Evolutionary conservation across 2,113 vertebrate species (phyloP).

Genomic region (Calyptommatus sinebrachiatus): DNA sequence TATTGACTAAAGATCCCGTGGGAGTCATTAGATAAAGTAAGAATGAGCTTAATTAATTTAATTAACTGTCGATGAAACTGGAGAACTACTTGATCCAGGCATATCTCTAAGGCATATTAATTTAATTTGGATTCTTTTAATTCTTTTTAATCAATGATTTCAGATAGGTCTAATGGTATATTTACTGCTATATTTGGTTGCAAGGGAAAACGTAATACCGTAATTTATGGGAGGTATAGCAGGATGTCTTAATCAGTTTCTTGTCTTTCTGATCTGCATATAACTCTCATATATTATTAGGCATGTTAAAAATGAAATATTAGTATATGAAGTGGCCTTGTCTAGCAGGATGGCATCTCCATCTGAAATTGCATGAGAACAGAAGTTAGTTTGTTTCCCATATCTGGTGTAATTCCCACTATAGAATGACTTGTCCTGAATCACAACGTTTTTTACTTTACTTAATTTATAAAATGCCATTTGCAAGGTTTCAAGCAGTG

Average conservation of each 20-base stretch:
- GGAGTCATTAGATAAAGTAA: neutral
- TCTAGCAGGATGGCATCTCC: neutral
- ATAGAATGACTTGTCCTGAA: conserved; percentile 23
- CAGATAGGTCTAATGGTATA: neutral
- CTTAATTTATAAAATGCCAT: neutral
- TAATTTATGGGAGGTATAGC: neutral
- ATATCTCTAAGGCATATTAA: neutral
- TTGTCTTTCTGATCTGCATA: neutral
- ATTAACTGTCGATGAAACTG: conserved; percentile 5
- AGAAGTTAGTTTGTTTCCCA: conserved; percentile 6
- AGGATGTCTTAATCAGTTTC: neutral
- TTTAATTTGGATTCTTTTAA: neutral
- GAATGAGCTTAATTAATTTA: conserved; percentile 11
- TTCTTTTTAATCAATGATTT: neutral
- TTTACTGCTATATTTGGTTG: neutral
- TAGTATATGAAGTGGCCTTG: neutral
- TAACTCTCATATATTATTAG: neutral
- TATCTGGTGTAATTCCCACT: neutral
- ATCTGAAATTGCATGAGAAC: conserved; percentile 1
- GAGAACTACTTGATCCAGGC: neutral
- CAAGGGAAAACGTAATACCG: neutral
- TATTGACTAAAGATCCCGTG: neutral
- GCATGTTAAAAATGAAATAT: neutral
- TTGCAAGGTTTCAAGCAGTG: neutral
- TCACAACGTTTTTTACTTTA: neutral